Conservation (phyloP, 2,888 invertebrate species). For the Axea sp. region DNA sequence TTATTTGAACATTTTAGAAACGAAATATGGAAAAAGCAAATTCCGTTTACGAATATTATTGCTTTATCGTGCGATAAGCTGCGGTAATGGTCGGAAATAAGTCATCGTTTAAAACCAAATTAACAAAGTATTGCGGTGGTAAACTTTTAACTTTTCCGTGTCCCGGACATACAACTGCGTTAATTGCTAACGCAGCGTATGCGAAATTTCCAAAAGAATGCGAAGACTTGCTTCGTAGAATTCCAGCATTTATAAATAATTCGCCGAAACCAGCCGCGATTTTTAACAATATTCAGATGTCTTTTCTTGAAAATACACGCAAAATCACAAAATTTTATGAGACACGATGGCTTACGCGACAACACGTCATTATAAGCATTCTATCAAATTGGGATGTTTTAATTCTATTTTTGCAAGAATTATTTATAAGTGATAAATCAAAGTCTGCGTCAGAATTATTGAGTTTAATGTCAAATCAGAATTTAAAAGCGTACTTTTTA, state of each 20-base stretch:
- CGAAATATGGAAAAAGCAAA: conserved; percentile 2
- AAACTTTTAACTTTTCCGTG: conserved; percentile 5
- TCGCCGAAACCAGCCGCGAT: conserved; percentile 1
- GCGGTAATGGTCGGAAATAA: conserved; percentile 7
- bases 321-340: conserved; percentile 1
- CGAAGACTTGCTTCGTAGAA: not conserved
- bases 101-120: conserved; percentile 47
- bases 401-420: not conserved
- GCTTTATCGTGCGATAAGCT: conserved; percentile 27
- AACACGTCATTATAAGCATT: not conserved
- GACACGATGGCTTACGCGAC: not conserved
- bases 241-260: not conserved
- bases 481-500: not conserved
- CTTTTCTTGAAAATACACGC: not conserved
- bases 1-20: conserved; percentile 31
- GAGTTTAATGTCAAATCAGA: not conserved
- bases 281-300: not conserved
- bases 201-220: conserved; percentile 11
- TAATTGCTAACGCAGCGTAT: conserved; percentile 19
- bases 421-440: not conserved
- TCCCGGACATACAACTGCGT: conserved; percentile 10
- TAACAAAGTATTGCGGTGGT: not conserved
- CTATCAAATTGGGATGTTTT: conserved; percentile 2
- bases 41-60: conserved; percentile 18
- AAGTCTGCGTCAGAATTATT: not conserved